A percentile compares a stretch with the other conserved stretches of the same genome.
phyloP scores from a whole-genome alignment of 2,113 vertebrate genomes.

The Bubo bubo region DNA sequence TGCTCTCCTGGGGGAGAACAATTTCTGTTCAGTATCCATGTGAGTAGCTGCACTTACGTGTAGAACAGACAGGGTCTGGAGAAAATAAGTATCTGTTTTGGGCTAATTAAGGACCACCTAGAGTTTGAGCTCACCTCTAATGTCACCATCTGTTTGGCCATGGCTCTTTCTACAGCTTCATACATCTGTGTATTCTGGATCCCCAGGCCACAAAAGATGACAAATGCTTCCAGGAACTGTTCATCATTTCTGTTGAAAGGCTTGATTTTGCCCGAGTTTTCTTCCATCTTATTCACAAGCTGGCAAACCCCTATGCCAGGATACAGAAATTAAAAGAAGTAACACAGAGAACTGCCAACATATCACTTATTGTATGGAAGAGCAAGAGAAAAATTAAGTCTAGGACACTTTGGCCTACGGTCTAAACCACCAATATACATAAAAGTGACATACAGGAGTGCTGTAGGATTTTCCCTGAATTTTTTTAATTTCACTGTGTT shows the following conservation, averaged over 20 bases:
- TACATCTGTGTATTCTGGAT: slow-evolving; percentile 99
- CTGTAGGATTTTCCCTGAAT: background rate
- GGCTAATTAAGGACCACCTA: slow-evolving; percentile 12
- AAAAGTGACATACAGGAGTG: background rate
- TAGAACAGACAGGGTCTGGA: background rate
- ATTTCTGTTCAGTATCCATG: background rate
- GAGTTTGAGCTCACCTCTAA: slow-evolving; percentile 86
- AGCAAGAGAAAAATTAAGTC: background rate
- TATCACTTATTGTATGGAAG: background rate
- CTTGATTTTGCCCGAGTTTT: slow-evolving; percentile 83
- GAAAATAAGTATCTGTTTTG: background rate
- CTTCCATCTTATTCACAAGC: slow-evolving; percentile 94
- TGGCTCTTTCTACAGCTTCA: slow-evolving; percentile 92
- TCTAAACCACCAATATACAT: background rate
- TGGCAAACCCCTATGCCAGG: slow-evolving; percentile 89
- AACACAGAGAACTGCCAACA: background rate
- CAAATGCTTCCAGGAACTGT: slow-evolving; percentile 96
- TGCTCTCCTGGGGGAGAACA: background rate
- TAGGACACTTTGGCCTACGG: background rate
- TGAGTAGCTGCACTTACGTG: background rate
- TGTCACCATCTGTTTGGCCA: slow-evolving; percentile 98
- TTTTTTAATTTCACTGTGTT: background rate
- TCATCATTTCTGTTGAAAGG: slow-evolving; percentile 97
- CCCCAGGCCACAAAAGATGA: slow-evolving; percentile 95
- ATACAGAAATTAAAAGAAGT: background rate